A percentile compares a stretch with the other conserved stretches of the same genome.
phyloP scores from a whole-genome alignment of 2,888 invertebrate species.

The Luffia ferchaultella region DNA sequence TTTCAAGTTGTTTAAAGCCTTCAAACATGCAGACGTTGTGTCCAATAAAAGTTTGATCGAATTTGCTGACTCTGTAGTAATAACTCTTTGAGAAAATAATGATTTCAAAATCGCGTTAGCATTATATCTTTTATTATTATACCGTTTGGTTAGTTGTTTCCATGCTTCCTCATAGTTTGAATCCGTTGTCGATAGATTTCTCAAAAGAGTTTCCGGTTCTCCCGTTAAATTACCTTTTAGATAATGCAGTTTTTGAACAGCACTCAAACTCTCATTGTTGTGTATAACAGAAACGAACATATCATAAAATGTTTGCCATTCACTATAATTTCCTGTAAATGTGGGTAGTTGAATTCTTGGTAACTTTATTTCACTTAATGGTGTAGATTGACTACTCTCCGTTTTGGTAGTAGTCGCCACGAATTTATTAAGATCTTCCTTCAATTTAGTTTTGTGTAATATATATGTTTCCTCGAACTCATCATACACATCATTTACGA shows the following conservation, averaged over 20 bases:
- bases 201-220: constrained; percentile 13
- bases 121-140: constrained; percentile 16
- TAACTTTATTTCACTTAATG: constrained; percentile 12
- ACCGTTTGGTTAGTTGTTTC: constrained; percentile 13
- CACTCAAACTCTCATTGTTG: too few species aligned
- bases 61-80: constrained; percentile 12
- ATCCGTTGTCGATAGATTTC: constrained; percentile 13
- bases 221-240: constrained; percentile 15
- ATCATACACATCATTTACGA: too few species aligned
- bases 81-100: constrained; percentile 12
- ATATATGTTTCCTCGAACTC: too few species aligned
- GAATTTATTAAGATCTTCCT: too few species aligned
- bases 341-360: constrained; percentile 13
- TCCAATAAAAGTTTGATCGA: constrained; percentile 12
- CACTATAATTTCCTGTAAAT: constrained; percentile 15
- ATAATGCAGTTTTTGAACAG: too few species aligned
- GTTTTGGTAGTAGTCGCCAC: too few species aligned
- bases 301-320: too few species aligned
- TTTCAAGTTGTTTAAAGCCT: constrained; percentile 12
- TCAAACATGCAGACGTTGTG: constrained; percentile 12
- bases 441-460: too few species aligned
- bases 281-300: too few species aligned
- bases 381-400: too few species aligned
- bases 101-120: constrained; percentile 14
- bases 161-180: constrained; percentile 16